phyloP scores from a whole-genome alignment of 2,113 vertebrate genomes.

The Pterocles gutturalis region DNA sequence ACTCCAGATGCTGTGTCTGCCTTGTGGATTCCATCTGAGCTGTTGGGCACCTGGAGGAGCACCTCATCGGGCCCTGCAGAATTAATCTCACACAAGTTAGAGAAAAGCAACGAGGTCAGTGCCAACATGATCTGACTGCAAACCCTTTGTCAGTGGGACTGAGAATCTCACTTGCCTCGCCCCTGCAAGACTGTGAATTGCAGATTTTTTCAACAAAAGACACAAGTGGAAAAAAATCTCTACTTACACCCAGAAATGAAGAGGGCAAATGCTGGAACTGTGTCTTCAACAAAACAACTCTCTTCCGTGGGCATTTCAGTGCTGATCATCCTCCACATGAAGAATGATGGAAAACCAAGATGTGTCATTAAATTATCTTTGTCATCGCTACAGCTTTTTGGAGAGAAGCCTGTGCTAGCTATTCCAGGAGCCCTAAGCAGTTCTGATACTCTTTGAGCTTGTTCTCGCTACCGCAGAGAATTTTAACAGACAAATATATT shows the following conservation, averaged over 20 bases:
- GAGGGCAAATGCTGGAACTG: not conserved
- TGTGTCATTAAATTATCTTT: not conserved
- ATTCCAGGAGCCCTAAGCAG: not conserved
- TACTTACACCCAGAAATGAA: not conserved
- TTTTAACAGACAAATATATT: not conserved
- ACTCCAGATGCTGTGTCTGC: not conserved
- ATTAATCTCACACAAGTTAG: not conserved
- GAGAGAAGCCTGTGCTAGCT: not conserved
- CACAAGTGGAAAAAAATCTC: not conserved
- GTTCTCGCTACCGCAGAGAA: not conserved
- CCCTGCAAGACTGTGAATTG: not conserved
- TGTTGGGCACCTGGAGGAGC: not conserved
- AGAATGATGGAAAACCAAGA: not conserved
- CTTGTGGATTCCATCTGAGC: not conserved
- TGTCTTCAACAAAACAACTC: not conserved
- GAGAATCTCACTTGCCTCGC: not conserved
- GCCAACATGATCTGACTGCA: not conserved
- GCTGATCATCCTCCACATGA: not conserved
- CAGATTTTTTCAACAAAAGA: not conserved
- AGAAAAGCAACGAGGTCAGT: not conserved
- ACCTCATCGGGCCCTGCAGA: not conserved
- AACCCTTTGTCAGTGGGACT: not conserved
- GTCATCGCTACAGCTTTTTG: not conserved
- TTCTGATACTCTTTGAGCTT: not conserved
- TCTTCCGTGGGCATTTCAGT: accelerated